Evolutionary conservation across 1,140 invertebrate species (phyloP), one percentile per base, ranked within the genome.

Genomic region (Forficula auricularia): DNA sequence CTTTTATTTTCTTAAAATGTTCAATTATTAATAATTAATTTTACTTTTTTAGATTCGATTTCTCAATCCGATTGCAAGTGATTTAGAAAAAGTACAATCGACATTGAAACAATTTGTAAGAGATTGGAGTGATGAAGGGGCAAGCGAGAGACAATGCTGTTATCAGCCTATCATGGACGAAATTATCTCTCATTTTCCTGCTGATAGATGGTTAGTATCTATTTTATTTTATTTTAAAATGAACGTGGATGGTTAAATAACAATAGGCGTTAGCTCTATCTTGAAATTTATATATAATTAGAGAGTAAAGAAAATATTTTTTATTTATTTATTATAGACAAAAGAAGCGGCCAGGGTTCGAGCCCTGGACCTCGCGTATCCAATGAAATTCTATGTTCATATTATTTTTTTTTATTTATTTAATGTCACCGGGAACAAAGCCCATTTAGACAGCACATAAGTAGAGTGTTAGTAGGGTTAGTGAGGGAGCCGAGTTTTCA

Each of bases 91-190:
- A 61, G 84, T 95, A 3, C 82, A 90, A 57, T 82, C 84, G 19
- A 88, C 90, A 3, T 66, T 98, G 45, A 95, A 95, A 59, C 90
- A 97, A 57, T 75, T 98, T 55, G 84, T 90, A 3, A 65, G 95
- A 16, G 95, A 98, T 62, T 98, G 95, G 95, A 90, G 86, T 53
- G 58, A 64, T 0, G 76, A 80, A 43, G 94, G 94, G 0, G 70
- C 69, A 3, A 59, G 67, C 2, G 95, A 98, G 62, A 65, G 95
- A 35, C 65, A 73, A 19, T 73, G 83, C 15, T 95, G 88, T 58
- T 98, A 97, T 61, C 69, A 77, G 46, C 90, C 88, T 3, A 90
- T 98, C 32, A 72, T 98, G 13, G 70, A 84, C 39, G 86, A 87
- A 62, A 75, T 97, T 37, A 64, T 78, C 37, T 54, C 65, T 32